Percentiles rank a stretch among this genome's conserved stretches.
phyloP scores from a whole-genome alignment of 1,140 invertebrate species.

The Heliconius hermathena region DNA sequence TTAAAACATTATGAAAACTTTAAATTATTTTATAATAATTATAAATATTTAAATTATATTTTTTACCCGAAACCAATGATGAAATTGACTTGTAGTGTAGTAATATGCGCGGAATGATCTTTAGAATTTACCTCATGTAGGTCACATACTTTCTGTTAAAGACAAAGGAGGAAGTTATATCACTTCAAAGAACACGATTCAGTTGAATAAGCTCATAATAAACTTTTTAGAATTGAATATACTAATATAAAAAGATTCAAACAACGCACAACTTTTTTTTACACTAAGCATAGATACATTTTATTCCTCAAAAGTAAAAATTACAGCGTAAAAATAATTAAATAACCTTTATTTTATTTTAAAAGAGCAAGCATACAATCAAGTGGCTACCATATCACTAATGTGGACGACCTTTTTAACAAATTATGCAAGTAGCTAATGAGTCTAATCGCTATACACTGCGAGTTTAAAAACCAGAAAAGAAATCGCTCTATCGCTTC shows the following conservation, averaged over 20 bases:
- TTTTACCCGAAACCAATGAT: too few relatives aligned
- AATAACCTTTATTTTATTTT: not conserved
- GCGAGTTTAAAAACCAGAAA: constrained; percentile 45
- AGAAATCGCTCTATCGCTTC: constrained; percentile 39
- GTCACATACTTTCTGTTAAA: constrained; percentile 1
- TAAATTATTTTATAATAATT: not conserved
- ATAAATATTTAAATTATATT: not conserved
- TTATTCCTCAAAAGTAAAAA: not conserved
- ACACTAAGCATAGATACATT: too few relatives aligned
- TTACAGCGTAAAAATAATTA: not conserved
- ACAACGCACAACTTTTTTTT: not conserved
- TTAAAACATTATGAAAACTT: not conserved
- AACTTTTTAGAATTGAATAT: not conserved
- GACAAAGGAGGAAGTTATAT: constrained; percentile 11
- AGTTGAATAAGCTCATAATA: not conserved
- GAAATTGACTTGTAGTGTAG: too few relatives aligned
- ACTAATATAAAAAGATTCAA: not conserved
- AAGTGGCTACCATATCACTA: not conserved
- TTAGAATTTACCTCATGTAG: not conserved
- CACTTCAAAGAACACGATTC: not conserved
- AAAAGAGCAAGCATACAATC: not conserved
- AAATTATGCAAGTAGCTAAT: constrained; percentile 39
- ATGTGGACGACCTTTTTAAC: constrained; percentile 24
- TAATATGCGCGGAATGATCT: not conserved
- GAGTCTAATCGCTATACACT: constrained; percentile 37